Base-by-base conservation (phyloP, 1,140 invertebrate species). In the Cardiocondyla obscurior region DNA sequence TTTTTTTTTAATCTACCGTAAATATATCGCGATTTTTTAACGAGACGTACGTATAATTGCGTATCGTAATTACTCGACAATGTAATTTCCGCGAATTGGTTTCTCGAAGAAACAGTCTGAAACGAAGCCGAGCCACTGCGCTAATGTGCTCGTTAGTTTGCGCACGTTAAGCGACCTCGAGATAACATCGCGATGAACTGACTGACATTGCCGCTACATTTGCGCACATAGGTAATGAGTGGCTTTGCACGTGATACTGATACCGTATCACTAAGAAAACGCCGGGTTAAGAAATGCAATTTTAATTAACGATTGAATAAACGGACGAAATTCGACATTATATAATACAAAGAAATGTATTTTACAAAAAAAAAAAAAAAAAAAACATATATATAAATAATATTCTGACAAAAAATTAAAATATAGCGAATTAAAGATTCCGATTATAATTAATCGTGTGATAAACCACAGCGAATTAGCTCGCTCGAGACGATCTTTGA, bases 171-270 rank as follows among this genome's bases (percentile, higher is more conserved):
- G 57, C 8, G 57, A 64, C 72, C 57, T 76, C 39, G 57, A 64
- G 72, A 76, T 76, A 76, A 76, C 57, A 64, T 44, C 57, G 49
- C 69, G 69, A 49, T 76, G 57, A 76, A 76, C 57, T n/a, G 57
- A 49, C 19, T 76, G 72, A 76, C 72, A 76, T 76, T 76, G 57
- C 28, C 28, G 28, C 19, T 76, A 46, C 57, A 44, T 76, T 64
- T 76, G 42, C 72, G 19, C 57, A 12, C 28, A 49, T 64, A 76
- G 57, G 19, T 76, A 76, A 76, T 36, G 28, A 76, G 14, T 19
- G 19, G 7, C 64, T 36, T 49, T 33, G 64, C 39, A 62, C 12
- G 12, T 16, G 22, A 46, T 7, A 12, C 30, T 3, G n/a, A 62
- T 49, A 64, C 2, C 12, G 3, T 46, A 64, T 64, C 39, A 36